Evolutionary conservation across 37 sponge, comb jelly and placozoan genomes (phyloP), one percentile per base, ranked within the genome.

Genomic region (Ephydatia muelleri): DNA sequence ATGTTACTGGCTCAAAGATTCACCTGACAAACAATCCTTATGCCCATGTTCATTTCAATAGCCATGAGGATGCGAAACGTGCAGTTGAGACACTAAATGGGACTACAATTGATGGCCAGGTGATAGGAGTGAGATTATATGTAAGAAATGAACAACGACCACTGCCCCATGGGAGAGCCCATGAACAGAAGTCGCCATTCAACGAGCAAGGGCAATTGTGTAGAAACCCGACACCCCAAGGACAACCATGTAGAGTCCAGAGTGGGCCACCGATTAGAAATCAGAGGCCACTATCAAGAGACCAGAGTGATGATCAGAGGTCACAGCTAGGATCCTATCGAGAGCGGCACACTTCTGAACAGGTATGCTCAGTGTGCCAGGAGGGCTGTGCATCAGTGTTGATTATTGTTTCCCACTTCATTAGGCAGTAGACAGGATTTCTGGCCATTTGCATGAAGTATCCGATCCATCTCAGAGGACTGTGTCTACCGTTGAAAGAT

Each of bases 31-130:
- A 70, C 30, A 74, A 77, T 57, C 69, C 28, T 31, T 85, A 79
- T 72, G 80, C 86, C 21, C 71, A 70, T 2, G 49, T 79, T 27
- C 70, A 79, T 36, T 85, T 49, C 71, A 77, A 70, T 4, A 11
- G 49, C 12, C 70, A 65, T 0, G 16, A 38, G 2, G 30, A 22
- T 30, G 86, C 86, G 22, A 37, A 72, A 34, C 37, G 30, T n/a
- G 86, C 86, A 49, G 86, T 79, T 25, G n/a, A 26, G 28, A 72
- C 22, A 3, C 34, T 85, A 30, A 33, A 85, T 36, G 1, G 32
- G 0, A 76, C 33, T 25, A 6, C 35, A 3, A 43, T 85, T 57
- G 70, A 79, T 79, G 86, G 80, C 0, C 26, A 25, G 32, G 23
- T 5, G 23, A 79, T 85, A 49, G 77, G 38, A 34, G 85, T 84